Percentiles rank a stretch among this genome's conserved stretches.
Conservation (phyloP, 1,140 invertebrate genomes). For the Marisa cornuarietis region DNA sequence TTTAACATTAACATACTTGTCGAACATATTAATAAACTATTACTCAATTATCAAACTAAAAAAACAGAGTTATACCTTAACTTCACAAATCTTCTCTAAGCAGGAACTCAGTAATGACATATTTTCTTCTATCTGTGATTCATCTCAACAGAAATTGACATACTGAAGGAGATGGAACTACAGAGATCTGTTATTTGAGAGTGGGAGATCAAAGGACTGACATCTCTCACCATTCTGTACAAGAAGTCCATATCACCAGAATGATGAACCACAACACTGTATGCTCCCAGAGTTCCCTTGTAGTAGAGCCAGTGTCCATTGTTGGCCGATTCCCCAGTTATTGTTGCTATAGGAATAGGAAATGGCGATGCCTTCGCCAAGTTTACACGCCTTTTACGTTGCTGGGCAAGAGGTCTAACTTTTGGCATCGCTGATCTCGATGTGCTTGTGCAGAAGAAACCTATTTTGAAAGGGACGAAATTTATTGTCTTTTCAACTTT, state of each 20-base stretch:
- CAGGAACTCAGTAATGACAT: no score
- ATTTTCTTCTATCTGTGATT: no score
- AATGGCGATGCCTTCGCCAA: constrained; percentile 43
- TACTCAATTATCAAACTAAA: no score
- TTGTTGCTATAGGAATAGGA: constrained; percentile 48
- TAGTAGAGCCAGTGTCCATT: constrained; percentile 49
- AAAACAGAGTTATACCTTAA: no score
- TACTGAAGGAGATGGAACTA: neutral
- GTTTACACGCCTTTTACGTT: constrained; percentile 29
- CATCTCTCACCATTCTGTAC: constrained; percentile 51
- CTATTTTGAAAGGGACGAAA: no score
- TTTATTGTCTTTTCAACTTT: no score
- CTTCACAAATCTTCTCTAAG: no score
- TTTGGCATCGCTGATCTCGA: neutral
- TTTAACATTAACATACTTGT: no score
- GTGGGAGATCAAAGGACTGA: neutral
- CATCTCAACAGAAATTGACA: no score
- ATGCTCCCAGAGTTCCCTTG: constrained; percentile 39
- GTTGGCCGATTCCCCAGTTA: constrained; percentile 29
- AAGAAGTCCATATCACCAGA: constrained; percentile 55
- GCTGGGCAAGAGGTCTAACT: constrained; percentile 23
- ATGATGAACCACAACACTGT: constrained; percentile 45
- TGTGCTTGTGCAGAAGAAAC: neutral
- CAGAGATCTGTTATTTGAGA: neutral
- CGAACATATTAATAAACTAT: no score